Base-by-base conservation (phyloP, 2,797 vertebrate genomes). In the Lindbergichthys nudifrons region DNA sequence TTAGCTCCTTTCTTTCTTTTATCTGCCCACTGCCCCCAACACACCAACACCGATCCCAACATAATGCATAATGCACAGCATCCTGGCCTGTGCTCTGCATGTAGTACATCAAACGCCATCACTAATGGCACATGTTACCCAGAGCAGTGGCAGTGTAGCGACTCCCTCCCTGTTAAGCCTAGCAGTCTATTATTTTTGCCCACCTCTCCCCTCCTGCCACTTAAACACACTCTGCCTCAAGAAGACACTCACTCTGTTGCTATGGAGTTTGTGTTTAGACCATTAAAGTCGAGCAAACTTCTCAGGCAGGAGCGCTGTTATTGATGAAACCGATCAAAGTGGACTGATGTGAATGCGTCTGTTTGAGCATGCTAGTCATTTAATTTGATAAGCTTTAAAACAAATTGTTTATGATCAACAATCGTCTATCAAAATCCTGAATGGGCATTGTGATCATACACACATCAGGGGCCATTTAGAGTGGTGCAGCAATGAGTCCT, bases 211-310 rank as follows among this genome's bases (percentile, higher is more conserved):
- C 32, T 70, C 50, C 76, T 68, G 69, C 75, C 78, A 81, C 83
- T 88, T 81, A 81, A 82, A 75, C 67, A 70, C 75, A 77, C 82
- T 83, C 80, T 19, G 63, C 80, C 77, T 84, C 47, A 42, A 78
- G 76, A 77, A 87, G 67, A 80, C 85, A 50, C 73, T 71, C 71
- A 41, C 75, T 83, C 78, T 70, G 87, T 92, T 90, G 88, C 88
- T 77, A 90, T 87, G 91, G 87, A 76, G 78, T 82, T 82, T 54
- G 73, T 64, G 47, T 75, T 70, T 43, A 63, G 68, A 26, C 11
- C 1, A 62, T 66, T 64, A n/a, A 54, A 30, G 65, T 52, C 3
- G 3, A 64, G 68, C 46, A 52, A 70, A 48, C 62, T 72, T 71
- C 57, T 57, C 65, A 56, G 54, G 45, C 51, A 43, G 30, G 51